These are phyloP conservation scores for Hippoglossus stenolepis DNA, from an alignment of 2,113 vertebrate genomes.

Conservation along the genomic window DNA sequence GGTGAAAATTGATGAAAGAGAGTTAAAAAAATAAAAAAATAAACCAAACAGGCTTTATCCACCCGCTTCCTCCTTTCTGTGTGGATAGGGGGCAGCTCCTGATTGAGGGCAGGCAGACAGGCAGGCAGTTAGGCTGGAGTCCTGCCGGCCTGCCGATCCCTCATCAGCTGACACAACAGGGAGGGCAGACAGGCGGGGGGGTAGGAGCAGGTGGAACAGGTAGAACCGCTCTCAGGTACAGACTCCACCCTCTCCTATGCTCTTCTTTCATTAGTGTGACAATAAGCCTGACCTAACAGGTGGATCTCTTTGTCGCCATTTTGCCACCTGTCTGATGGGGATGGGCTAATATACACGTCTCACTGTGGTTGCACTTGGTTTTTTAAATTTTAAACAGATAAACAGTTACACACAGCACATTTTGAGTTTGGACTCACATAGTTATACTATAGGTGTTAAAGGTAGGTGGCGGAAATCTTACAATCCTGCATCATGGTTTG, in stretches of 20 bases:
- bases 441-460: not conserved
- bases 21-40: no score
- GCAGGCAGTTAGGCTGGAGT: conserved; percentile 28
- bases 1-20: conserved; percentile 23
- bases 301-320: not conserved
- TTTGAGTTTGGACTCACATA: not conserved
- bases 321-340: not conserved
- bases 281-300: conserved; percentile 27
- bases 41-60: conserved; percentile 32
- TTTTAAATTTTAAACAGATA: not conserved
- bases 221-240: conserved; percentile 66
- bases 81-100: conserved; percentile 30
- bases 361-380: not conserved
- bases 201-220: conserved; percentile 79
- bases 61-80: conserved; percentile 39
- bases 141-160: conserved; percentile 44
- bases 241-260: conserved; percentile 59
- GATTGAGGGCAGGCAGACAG: conserved; percentile 10
- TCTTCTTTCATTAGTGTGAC: conserved; percentile 36
- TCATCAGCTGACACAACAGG: conserved; percentile 70
- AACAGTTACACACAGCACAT: not conserved
- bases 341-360: not conserved
- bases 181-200: conserved; percentile 9
- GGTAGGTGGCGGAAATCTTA: not conserved
- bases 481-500: not conserved